phyloP scores from a whole-genome alignment of 2,888 invertebrate genomes.

The Oscheius sp. region DNA sequence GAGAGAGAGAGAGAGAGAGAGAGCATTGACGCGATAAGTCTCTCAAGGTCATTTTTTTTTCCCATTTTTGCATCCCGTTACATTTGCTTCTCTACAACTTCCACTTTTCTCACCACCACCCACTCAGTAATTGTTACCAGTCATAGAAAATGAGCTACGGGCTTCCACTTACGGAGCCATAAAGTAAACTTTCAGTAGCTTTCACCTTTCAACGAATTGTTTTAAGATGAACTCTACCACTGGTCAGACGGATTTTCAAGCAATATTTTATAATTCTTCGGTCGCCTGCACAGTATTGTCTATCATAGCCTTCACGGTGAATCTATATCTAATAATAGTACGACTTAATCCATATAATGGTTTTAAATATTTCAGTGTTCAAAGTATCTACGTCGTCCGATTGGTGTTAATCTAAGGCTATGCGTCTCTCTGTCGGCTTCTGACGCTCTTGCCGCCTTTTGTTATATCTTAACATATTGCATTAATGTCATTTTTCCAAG shows the following conservation, averaged over 20 bases:
- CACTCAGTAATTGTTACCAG: no score
- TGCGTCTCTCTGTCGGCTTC: constrained; percentile 63
- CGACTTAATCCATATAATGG: no score
- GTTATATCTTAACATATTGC: constrained; percentile 61
- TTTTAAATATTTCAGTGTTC: constrained; percentile 54
- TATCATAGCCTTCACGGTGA: constrained; percentile 59
- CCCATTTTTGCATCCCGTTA: no score
- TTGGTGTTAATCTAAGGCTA: constrained; percentile 63
- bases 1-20: no score
- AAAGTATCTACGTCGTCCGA: constrained; percentile 59
- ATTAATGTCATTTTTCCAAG: constrained; percentile 60
- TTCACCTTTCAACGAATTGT: no score
- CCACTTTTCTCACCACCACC: no score
- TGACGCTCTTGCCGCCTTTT: constrained; percentile 62
- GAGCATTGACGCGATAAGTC: no score
- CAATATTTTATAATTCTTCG: constrained; percentile 40
- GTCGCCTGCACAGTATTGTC: constrained; percentile 54
- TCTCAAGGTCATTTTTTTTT: no score
- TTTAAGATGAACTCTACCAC: constrained; percentile 3
- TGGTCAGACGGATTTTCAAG: constrained; percentile 7
- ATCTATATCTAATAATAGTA: constrained; percentile 61
- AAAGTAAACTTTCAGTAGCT: no score
- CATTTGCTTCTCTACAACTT: no score
- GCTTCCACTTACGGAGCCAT: no score
- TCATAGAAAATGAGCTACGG: no score